phyloP scores from a whole-genome alignment of 2,797 vertebrate genomes.

The Poecilia gillii region DNA sequence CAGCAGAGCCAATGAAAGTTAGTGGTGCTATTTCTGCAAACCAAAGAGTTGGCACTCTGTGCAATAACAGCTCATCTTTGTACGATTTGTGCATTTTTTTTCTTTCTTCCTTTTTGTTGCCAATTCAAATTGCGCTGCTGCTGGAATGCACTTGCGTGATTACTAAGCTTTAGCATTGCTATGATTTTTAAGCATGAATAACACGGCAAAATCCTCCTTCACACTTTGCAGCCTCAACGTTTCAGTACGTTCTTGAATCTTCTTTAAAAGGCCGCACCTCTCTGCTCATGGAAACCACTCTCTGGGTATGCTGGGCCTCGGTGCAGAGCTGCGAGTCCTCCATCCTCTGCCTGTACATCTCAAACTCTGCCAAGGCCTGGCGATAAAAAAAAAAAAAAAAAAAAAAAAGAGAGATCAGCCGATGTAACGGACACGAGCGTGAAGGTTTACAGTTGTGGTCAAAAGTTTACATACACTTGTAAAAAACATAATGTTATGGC shows the following conservation, averaged over 20 bases:
- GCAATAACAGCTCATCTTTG: background rate
- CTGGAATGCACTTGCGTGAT: background rate
- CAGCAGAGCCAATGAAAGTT: background rate
- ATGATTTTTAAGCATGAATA: background rate
- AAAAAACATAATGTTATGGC: no score
- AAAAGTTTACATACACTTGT: no score
- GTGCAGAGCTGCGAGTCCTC: slow-evolving; percentile 97
- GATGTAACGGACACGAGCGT: background rate
- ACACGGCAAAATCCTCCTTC: accelerated
- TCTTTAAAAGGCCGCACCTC: slow-evolving; percentile 57
- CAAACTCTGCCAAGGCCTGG: slow-evolving; percentile 94
- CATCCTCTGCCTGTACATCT: slow-evolving; percentile 93
- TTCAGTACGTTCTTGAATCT: background rate
- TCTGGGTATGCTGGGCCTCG: slow-evolving; percentile 94
- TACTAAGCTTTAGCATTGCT: background rate
- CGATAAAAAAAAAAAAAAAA: slow-evolving; percentile 41
- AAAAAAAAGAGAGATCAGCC: slow-evolving; percentile 12
- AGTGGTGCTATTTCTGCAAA: background rate
- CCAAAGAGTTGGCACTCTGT: background rate
- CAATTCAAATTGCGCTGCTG: background rate
- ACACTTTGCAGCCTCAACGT: background rate
- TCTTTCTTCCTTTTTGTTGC: no score
- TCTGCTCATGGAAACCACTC: slow-evolving; percentile 91
- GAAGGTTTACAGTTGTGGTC: no score
- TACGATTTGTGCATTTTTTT: background rate